phyloP scores from a whole-genome alignment of 37 sponge, comb jelly and placozoan species.

The Ianthella basta region DNA sequence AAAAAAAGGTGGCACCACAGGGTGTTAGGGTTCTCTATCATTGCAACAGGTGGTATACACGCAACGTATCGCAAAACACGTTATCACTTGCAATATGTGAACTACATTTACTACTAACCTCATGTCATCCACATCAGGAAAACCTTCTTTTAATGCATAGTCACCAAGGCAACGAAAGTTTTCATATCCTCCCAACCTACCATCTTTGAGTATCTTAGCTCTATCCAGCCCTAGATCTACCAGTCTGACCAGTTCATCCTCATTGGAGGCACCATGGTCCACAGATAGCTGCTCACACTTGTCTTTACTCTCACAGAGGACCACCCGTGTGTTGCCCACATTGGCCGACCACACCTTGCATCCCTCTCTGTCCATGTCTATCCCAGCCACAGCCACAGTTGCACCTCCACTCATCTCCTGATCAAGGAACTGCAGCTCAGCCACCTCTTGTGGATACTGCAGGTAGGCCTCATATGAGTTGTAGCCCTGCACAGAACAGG shows the following conservation, averaged over 20 bases:
- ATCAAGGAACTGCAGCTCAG: constrained; percentile 64
- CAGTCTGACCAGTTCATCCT: constrained; percentile 78
- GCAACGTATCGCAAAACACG: no score
- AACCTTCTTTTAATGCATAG: constrained; percentile 87
- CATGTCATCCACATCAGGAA: constrained; percentile 88
- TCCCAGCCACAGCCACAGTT: constrained; percentile 79
- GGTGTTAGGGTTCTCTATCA: no score
- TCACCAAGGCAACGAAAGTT: constrained; percentile 93
- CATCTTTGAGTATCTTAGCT: constrained; percentile 50
- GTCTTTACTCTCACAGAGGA: constrained; percentile 33
- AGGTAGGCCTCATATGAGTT: constrained; percentile 88
- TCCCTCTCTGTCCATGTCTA: constrained; percentile 32
- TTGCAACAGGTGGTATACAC: no score
- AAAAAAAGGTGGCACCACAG: no score
- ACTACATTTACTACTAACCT: no score
- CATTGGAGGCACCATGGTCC: constrained; percentile 85
- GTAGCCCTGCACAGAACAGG: constrained; percentile 41
- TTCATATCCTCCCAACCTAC: constrained; percentile 87
- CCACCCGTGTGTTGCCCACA: constrained; percentile 88
- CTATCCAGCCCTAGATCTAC: constrained; percentile 67
- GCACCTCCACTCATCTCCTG: constrained; percentile 76
- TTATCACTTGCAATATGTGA: no score
- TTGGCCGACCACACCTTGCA: constrained; percentile 76
- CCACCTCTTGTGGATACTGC: constrained; percentile 67
- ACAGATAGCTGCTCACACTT: constrained; percentile 60